Base-by-base conservation (phyloP, 2,888 invertebrate genomes). In the Aspidiotus destructor region DNA sequence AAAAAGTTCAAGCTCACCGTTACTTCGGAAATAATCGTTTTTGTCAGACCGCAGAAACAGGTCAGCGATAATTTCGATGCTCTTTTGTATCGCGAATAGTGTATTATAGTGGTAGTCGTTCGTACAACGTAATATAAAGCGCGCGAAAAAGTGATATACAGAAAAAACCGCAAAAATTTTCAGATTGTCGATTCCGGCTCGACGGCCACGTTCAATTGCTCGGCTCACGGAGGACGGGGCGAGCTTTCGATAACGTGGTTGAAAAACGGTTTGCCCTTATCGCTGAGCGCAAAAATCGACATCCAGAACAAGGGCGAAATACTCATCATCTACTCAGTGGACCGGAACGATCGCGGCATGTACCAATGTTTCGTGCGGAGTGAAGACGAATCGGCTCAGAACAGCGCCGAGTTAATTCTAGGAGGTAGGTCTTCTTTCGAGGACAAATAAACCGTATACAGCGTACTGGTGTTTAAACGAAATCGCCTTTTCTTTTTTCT, bases 331-430 rank as follows among this genome's bases (percentile, higher is more conserved):
- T 75, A 77, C 8, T 76, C 79, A 11, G 81, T 92, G 63, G 86
- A 86, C 73, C 86, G 87, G 73, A 87, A 88, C 70, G 93, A 94
- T 78, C 85, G 88, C 70, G 95, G 94, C 57, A 88, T 93, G 84
- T 94, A 92, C 78, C 94, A 95, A 75, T 95, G 94, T 77, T 86
- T 93, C 73, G 89, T 88, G 7, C 71, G 73, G 16, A 69, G 68
- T 53, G 86, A 86, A 75, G 87, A 87, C 79, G 91, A 92, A 76
- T 89, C 90, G 78, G 86, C 87, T 13, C 91, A 91, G 77, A 90
- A 89, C 11, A 85, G 86, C 0, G 86, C 89, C 1, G 90, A 92
- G 76, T 81, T 90, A 63, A 82, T 87, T 73, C 82, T 92, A 75
- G 90, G 92, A 73, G 87, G 89, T 89, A 78, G 81, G 81, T 75